Conservation (phyloP, 2,888 invertebrate genomes). For the Eueremaeus valkanovi region DNA sequence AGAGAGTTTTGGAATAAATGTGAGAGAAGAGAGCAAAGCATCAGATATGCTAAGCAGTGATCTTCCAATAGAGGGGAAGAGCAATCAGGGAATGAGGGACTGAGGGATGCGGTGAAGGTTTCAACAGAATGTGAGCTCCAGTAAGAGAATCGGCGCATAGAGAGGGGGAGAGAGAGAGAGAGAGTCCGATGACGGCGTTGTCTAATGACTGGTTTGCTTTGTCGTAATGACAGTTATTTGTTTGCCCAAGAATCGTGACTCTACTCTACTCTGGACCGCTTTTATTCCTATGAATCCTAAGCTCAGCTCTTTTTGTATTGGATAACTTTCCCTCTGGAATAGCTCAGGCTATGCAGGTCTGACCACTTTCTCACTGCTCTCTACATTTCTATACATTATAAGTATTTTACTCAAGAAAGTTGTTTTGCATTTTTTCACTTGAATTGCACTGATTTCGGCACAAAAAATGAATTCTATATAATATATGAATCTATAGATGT, state of each 20-base stretch:
- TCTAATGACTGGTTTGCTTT: conserved; percentile 30
- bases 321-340: conserved; percentile 10
- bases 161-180: conserved; percentile 34
- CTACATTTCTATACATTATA: too few relatives aligned
- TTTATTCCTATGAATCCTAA: not conserved
- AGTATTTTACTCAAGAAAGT: not conserved
- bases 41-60: not conserved
- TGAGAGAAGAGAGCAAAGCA: not conserved
- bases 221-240: conserved; percentile 38
- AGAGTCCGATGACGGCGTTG: conserved; percentile 35
- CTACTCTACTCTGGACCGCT: not conserved
- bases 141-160: conserved; percentile 6
- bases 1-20: conserved; percentile 6
- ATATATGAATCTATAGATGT: not conserved
- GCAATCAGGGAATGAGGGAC: not conserved
- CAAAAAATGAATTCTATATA: not conserved
- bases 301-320: conserved; percentile 14
- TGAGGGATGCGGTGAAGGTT: not conserved
- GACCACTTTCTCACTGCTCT: conserved; percentile 24
- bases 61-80: conserved; percentile 18
- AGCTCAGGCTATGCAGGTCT: not conserved
- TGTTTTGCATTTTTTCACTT: conserved; percentile 15
- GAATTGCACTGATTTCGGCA: not conserved
- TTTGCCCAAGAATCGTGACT: conserved; percentile 35
- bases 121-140: not conserved